A percentile compares a stretch with the other conserved stretches of the same genome.
Conservation (phyloP, 1,140 invertebrate species). For the Saxidomus purpurata region DNA sequence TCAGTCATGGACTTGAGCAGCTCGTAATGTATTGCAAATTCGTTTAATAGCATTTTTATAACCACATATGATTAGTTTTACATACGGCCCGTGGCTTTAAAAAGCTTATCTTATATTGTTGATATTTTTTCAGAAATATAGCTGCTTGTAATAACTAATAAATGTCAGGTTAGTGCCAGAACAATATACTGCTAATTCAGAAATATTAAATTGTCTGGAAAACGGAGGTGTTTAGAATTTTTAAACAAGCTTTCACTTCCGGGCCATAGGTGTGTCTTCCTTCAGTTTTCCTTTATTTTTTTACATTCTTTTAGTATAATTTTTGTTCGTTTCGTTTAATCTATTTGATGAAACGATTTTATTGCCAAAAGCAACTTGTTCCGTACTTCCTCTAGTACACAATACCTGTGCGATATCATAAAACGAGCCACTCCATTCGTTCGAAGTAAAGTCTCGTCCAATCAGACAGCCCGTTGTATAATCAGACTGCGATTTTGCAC, state of each 20-base stretch:
- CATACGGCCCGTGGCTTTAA: background rate
- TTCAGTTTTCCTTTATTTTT: too few relatives aligned
- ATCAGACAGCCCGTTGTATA: slow-evolving; percentile 14
- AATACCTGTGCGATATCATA: background rate
- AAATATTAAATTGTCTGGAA: too few relatives aligned
- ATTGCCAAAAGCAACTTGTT: background rate
- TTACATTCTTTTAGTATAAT: too few relatives aligned
- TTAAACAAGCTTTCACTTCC: too few relatives aligned
- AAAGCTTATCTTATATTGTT: background rate
- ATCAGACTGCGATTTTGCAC: background rate
- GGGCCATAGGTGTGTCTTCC: too few relatives aligned
- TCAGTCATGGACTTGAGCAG: too few relatives aligned
- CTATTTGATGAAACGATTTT: background rate
- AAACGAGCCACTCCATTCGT: slow-evolving; percentile 18
- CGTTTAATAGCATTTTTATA: background rate
- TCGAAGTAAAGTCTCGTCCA: background rate
- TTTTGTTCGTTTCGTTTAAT: background rate
- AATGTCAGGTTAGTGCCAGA: too few relatives aligned
- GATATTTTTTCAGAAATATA: too few relatives aligned
- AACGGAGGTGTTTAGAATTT: too few relatives aligned
- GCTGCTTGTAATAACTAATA: too few relatives aligned
- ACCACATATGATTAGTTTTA: background rate
- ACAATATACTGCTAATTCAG: too few relatives aligned
- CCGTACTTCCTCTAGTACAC: too few relatives aligned
- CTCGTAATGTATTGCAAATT: background rate